phyloP scores from a whole-genome alignment of 1,140 invertebrate species.

The Alviniconcha marisindica region DNA sequence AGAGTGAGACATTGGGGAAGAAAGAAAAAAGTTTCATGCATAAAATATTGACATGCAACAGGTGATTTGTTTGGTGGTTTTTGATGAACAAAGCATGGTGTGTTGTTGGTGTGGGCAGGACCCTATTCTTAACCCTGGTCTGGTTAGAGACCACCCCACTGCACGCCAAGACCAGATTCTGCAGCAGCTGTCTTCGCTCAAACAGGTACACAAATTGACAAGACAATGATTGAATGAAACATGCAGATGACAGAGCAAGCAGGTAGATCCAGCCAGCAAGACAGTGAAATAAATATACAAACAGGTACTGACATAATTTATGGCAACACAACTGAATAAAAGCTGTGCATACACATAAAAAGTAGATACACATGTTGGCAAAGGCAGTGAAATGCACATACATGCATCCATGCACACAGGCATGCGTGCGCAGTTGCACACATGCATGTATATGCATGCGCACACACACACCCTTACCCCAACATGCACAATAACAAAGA shows the following conservation, averaged over 20 bases:
- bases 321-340: too few relatives aligned
- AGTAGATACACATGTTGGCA: too few relatives aligned
- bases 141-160: slow-evolving; percentile 72
- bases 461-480: not conserved
- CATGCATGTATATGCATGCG: too few relatives aligned
- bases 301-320: not conserved
- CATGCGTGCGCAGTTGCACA: too few relatives aligned
- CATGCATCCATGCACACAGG: too few relatives aligned
- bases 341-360: too few relatives aligned
- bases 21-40: not conserved
- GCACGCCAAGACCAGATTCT: slow-evolving; percentile 72
- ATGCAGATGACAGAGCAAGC: not conserved
- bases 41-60: not conserved
- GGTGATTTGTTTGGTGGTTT: too few relatives aligned
- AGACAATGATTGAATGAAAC: not conserved
- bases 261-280: not conserved
- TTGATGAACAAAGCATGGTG: too few relatives aligned
- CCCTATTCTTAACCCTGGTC: slow-evolving; percentile 68
- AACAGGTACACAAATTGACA: slow-evolving; percentile 77
- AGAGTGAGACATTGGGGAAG: not conserved
- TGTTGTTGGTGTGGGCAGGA: slow-evolving; percentile 58
- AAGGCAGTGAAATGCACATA: too few relatives aligned
- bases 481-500: too few relatives aligned
- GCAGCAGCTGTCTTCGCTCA: slow-evolving; percentile 71
- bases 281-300: not conserved